Evolutionary conservation across 1,140 invertebrate species (phyloP).

Genomic region (Oreohelix idahoensis): DNA sequence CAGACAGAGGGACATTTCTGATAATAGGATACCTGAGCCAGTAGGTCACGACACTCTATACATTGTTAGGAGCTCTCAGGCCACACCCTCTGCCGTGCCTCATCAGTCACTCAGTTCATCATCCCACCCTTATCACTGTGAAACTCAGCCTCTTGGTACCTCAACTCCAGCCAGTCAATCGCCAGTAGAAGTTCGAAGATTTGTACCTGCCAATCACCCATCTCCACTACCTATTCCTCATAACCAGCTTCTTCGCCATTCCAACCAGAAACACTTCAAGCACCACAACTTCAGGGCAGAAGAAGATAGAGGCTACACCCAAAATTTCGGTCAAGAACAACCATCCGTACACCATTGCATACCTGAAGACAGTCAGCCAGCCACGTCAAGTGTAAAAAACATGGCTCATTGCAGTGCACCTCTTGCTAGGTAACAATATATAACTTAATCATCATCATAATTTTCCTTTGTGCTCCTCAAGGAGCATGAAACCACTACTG

Average conservation of each 20-base stretch:
- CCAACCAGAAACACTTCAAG: neutral
- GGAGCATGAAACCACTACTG: too few relatives aligned
- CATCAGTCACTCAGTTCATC: neutral
- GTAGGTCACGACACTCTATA: neutral
- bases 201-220: conserved; percentile 3
- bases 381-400: neutral
- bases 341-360: neutral
- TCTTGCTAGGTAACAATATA: neutral
- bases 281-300: neutral
- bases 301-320: neutral
- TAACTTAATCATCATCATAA: too few relatives aligned
- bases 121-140: neutral
- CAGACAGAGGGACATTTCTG: neutral
- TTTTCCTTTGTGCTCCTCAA: too few relatives aligned
- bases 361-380: neutral
- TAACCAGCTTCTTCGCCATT: neutral
- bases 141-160: conserved; percentile 10
- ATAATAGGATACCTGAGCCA: neutral
- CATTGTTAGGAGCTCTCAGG: conserved; percentile 5
- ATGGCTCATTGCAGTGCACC: neutral
- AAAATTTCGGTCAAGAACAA: neutral
- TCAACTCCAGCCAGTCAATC: conserved; percentile 24
- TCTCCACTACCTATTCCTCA: conserved; percentile 10
- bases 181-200: conserved; percentile 13
- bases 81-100: neutral